Conservation (phyloP, 2,888 invertebrate genomes). For the Trissonchulus latispiculum region DNA sequence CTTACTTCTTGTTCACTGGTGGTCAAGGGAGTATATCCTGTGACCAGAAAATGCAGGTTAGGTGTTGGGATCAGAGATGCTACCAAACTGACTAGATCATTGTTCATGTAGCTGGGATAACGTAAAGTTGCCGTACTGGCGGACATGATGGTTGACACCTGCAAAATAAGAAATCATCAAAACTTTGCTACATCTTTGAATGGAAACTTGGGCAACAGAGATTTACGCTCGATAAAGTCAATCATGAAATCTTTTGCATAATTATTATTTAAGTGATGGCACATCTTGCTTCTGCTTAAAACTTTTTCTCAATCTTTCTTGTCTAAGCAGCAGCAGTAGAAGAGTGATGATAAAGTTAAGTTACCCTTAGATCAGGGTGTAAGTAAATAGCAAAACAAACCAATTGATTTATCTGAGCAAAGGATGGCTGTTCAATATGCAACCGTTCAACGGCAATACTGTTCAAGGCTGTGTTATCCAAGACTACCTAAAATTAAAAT, state of each 20-base stretch:
- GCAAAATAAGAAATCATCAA: too few species aligned
- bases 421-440: conserved; percentile 88
- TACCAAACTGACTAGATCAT: conserved; percentile 84
- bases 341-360: too few species aligned
- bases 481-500: conserved; percentile 54
- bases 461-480: conserved; percentile 95
- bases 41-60: conserved; percentile 95
- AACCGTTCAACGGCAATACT: conserved; percentile 71
- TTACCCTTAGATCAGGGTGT: too few species aligned
- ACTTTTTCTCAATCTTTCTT: background rate
- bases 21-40: conserved; percentile 54
- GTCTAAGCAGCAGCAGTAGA: background rate
- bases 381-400: conserved; percentile 49
- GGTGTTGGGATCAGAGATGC: conserved; percentile 94
- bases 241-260: too few species aligned
- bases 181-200: too few species aligned
- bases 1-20: conserved; percentile 65
- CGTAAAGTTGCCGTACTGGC: conserved; percentile 88
- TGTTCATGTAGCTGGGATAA: conserved; percentile 74
- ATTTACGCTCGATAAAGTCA: too few species aligned
- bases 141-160: conserved; percentile 92
- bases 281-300: too few species aligned
- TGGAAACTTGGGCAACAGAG: too few species aligned
- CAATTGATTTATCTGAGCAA: conserved; percentile 89
- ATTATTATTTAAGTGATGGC: too few species aligned